Evolutionary conservation across 2,113 vertebrate genomes (phyloP), one percentile per base, ranked within the genome.

Genomic region (Mastomys natalensis): DNA sequence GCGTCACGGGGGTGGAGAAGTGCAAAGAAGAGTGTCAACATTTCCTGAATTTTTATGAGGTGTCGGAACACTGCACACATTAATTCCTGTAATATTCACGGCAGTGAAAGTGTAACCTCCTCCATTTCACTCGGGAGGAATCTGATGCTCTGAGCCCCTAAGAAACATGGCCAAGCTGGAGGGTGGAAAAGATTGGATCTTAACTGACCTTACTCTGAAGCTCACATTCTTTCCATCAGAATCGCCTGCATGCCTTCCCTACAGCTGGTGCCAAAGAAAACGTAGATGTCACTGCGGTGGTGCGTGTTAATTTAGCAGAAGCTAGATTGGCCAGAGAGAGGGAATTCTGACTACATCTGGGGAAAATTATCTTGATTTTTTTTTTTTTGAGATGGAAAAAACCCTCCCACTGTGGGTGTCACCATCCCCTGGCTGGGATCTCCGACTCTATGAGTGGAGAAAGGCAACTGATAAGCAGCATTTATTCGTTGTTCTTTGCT

Each of bases 41-140:
- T 37, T 22, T 78, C 19, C 43, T 89, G 53, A 81, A 53, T 91
- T 89, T 72, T 86, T 70, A 45, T 40, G 73, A 87, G 53, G 37
- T 73, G 37, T 62, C n/a, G 19, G 81, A 68, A 88, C n/a, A 60
- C 91, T 22, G 29, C 34, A 64, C 45, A 55, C 37, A 13, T 66
- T 66, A 91, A 77, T 53, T 66, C 26, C 5, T 60, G 92, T 64
- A 68, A 16, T 48, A 66, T 94, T 84, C 51, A 94, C 37, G n/a
- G 21, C 70, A 84, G 45, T 16, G 15, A 43, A 91, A 90, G 26
- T 40, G 11, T 70, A 1, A 73, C 45, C 77, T 87, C 85, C n/a
- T 92, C 29, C 72, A 7, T 62, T 77, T 95, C 43, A 60, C 26
- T 37, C 40, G 10, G 72, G 55, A 76, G 45, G 53, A n/a, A 29